Evolutionary conservation across 2,888 invertebrate species (phyloP).

Genomic region (Caenorhabditis parvicauda): DNA sequence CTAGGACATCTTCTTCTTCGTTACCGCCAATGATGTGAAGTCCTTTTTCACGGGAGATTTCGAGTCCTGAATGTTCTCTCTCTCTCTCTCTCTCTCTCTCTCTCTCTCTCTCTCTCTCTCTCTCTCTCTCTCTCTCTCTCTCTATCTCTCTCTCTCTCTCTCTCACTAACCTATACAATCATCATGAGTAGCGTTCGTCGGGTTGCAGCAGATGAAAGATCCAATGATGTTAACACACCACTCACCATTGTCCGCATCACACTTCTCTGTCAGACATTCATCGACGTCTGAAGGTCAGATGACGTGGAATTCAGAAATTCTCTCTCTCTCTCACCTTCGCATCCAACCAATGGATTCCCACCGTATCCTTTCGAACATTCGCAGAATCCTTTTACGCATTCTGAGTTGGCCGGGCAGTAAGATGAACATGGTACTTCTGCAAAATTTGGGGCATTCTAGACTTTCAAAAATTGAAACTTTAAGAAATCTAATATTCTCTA

Average conservation of each 20-base stretch:
- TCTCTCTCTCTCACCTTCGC: constrained; percentile 51
- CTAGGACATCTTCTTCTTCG: constrained; percentile 20
- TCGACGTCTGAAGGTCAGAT: constrained; percentile 34
- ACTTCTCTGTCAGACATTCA: constrained; percentile 38
- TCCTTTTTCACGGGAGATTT: constrained; percentile 29
- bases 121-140: neutral
- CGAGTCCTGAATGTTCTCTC: constrained; percentile 21
- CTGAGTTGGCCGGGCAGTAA: constrained; percentile 50
- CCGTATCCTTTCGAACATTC: constrained; percentile 50
- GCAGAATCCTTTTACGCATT: constrained; percentile 48
- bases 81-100: neutral
- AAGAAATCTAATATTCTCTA: no score
- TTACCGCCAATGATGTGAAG: constrained; percentile 27
- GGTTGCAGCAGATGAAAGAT: constrained; percentile 59
- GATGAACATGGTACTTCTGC: constrained; percentile 36
- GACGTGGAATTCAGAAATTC: no score
- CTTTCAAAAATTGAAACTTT: neutral
- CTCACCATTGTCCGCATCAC: constrained; percentile 31
- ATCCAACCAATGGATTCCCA: constrained; percentile 45
- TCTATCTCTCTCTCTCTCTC: neutral
- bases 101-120: neutral
- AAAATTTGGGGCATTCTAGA: no score
- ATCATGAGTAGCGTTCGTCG: constrained; percentile 28
- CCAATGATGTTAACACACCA: constrained; percentile 60
- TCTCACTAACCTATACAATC: constrained; percentile 27